Conservation (phyloP, 1,140 invertebrate genomes). For the Atopsyche davidsoni region DNA sequence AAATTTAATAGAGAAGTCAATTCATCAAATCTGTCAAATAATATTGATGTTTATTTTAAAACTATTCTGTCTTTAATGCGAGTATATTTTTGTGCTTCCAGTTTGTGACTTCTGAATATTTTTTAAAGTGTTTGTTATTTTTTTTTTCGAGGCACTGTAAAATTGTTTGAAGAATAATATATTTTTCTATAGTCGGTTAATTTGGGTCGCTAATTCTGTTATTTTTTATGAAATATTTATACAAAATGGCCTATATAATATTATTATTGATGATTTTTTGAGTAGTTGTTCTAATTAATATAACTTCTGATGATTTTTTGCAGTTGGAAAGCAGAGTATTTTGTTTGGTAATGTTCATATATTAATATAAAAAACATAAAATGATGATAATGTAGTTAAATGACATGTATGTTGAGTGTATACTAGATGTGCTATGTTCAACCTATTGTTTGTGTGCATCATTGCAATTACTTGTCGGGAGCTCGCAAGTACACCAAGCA, state of each 20-base stretch:
- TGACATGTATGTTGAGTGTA: conserved; percentile 16
- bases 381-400: conserved; percentile 18
- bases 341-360: conserved; percentile 5
- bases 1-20: too few relatives aligned
- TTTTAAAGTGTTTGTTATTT: too few relatives aligned
- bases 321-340: conserved; percentile 24
- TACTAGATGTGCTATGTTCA: conserved; percentile 5
- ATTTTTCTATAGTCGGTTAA: conserved; percentile 29
- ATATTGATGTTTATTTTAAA: too few relatives aligned
- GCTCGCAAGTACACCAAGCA: too few relatives aligned
- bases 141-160: neutral
- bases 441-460: too few relatives aligned
- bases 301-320: conserved; percentile 8
- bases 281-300: conserved; percentile 2
- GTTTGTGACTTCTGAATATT: conserved; percentile 18
- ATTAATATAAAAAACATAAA: conserved; percentile 2
- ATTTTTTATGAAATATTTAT: conserved; percentile 18
- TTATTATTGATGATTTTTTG: conserved; percentile 3
- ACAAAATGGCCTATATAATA: conserved; percentile 13
- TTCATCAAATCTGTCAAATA: too few relatives aligned
- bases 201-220: conserved; percentile 25
- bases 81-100: conserved; percentile 31
- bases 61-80: too few relatives aligned
- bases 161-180: conserved; percentile 25
- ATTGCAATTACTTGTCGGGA: too few relatives aligned